Evolutionary conservation across 2,113 vertebrate genomes (phyloP).

Genomic region (Pseudopipra pipra): DNA sequence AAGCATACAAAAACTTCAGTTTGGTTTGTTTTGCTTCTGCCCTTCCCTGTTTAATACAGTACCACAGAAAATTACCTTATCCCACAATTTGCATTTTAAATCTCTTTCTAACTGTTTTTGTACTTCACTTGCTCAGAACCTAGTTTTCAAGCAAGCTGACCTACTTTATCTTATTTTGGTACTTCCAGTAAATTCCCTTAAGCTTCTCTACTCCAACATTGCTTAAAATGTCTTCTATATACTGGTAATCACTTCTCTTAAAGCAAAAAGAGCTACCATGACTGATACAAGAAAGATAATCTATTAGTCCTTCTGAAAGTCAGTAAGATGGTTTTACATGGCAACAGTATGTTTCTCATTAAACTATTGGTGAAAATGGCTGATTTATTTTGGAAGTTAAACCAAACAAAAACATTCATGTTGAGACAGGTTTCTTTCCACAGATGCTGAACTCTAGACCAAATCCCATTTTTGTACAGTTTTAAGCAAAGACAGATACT

Average conservation of each 20-base stretch:
- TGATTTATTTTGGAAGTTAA: neutral
- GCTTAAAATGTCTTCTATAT: conserved; percentile 3
- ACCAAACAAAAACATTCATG: neutral
- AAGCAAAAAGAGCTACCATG: neutral
- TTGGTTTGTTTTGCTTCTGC: neutral
- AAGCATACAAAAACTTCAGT: neutral
- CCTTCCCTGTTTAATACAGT: neutral
- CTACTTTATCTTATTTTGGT: conserved; percentile 62
- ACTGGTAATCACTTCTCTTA: neutral
- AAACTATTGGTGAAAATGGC: neutral
- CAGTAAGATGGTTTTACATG: neutral
- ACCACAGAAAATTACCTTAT: neutral
- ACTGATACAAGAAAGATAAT: neutral
- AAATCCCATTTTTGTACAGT: neutral
- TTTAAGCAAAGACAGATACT: neutral
- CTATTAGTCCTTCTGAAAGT: neutral
- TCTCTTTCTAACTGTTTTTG: neutral
- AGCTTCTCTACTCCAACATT: neutral
- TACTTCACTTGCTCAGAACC: conserved; percentile 31
- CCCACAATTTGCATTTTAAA: neutral
- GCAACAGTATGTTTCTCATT: neutral
- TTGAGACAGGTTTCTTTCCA: neutral
- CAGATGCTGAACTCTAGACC: neutral
- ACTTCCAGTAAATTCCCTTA: conserved; percentile 47
- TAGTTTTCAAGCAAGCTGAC: conserved; percentile 52